Evolutionary conservation across 2,113 vertebrate species (phyloP).

Genomic region (Galeopterus variegatus): DNA sequence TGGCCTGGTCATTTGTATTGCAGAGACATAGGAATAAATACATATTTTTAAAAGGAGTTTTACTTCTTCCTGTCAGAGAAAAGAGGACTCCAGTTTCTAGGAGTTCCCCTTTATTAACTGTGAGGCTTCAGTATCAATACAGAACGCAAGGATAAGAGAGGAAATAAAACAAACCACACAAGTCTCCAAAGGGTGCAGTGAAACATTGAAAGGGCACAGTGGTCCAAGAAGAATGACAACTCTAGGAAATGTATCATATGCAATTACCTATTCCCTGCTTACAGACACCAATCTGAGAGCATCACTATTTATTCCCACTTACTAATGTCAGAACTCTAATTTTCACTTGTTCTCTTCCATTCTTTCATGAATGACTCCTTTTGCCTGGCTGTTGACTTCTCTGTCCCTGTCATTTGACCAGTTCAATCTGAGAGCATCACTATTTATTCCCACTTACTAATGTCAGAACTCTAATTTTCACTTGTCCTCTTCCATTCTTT

Average conservation of each 20-base stretch:
- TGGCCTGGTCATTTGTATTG: not conserved
- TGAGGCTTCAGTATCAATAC: not conserved
- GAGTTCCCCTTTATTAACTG: constrained; percentile 37
- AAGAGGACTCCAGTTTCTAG: not conserved
- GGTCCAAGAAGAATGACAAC: constrained; percentile 57
- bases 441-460: constrained; percentile 76
- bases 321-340: constrained; percentile 82
- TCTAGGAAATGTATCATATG: constrained; percentile 68
- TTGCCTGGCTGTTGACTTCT: constrained; percentile 69
- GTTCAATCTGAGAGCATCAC: constrained; percentile 25
- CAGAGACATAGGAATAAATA: not conserved
- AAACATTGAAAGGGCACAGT: constrained; percentile 25
- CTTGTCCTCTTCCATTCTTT: constrained; percentile 67
- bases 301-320: constrained; percentile 72
- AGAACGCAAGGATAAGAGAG: constrained; percentile 21
- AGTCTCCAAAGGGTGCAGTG: constrained; percentile 41
- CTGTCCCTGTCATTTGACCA: constrained; percentile 33
- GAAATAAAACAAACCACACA: constrained; percentile 32
- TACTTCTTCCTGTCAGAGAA: not conserved
- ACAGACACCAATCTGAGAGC: constrained; percentile 41
- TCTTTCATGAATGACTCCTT: constrained; percentile 70
- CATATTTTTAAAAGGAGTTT: not conserved
- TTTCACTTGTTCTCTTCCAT: constrained; percentile 72
- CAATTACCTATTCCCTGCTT: constrained; percentile 72
- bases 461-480: constrained; percentile 83